phyloP scores from a whole-genome alignment of 1,140 invertebrate species.

The Linepithema humile region DNA sequence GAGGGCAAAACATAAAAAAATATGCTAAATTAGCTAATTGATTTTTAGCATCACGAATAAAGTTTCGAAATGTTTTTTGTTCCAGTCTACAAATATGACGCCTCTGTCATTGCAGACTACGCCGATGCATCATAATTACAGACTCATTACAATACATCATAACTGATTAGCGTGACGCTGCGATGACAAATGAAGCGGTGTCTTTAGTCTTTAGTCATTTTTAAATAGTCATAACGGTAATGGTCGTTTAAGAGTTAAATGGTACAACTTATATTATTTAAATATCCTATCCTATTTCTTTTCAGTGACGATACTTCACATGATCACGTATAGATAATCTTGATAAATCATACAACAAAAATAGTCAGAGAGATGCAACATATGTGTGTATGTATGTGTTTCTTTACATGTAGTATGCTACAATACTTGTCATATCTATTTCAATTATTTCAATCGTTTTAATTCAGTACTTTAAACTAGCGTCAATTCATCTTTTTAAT shows the following conservation, averaged over 20 bases:
- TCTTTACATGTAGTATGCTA: not conserved
- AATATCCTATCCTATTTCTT: not conserved
- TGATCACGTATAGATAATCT: not conserved
- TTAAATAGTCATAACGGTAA: not conserved
- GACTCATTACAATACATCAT: not conserved
- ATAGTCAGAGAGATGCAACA: not conserved
- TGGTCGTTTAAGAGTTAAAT: not conserved
- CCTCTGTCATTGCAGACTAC: not conserved
- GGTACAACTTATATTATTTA: not conserved
- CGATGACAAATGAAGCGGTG: not conserved
- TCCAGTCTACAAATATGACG: not conserved
- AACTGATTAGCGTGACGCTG: constrained; percentile 13
- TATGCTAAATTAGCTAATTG: not conserved
- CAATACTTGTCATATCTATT: too few relatives aligned
- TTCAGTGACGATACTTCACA: not conserved
- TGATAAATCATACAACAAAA: not conserved
- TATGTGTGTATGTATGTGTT: too few relatives aligned
- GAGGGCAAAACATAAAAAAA: not conserved
- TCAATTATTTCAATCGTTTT: too few relatives aligned
- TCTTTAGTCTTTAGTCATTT: not conserved
- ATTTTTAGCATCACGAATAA: not conserved
- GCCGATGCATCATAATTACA: constrained; percentile 7
- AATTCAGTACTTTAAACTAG: too few relatives aligned
- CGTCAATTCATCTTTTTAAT: too few relatives aligned
- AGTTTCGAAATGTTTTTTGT: not conserved